Evolutionary conservation across 2,113 vertebrate species (phyloP), one percentile per base, ranked within the genome.

Genomic region (Patagioenas fasciata): DNA sequence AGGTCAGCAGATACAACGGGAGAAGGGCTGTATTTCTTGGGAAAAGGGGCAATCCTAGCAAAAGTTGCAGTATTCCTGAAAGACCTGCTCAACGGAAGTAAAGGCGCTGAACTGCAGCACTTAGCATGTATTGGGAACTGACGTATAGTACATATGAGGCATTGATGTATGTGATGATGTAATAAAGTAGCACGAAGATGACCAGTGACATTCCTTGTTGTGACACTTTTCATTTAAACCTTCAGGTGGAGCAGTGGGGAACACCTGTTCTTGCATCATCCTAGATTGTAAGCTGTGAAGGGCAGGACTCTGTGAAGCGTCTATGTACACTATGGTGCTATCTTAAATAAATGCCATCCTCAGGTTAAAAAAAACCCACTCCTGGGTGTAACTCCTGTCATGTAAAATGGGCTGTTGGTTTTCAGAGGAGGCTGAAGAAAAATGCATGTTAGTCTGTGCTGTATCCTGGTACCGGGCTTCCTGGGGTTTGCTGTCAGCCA

Each of bases 281-380:
- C 62, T 75, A 88, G 44, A 65, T 2, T 79, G 87, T 81, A 54
- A 74, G 53, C 61, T 9, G 3, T 38, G 78, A 64, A 29, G 44
- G 75, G 58, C 75, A 70, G 75, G 67, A n/a, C 71, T 80, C 40
- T 73, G 54, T 67, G 0, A 82, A 60, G 25, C 79, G 66, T 72
- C 58, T 32, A 0, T 38, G 62, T 72, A 61, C 18, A 13, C 70
- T 40, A 1, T 73, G 90, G 66, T 95, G 90, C 90, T 80, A 48
- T 72, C 66, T 77, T n/a, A 79, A 89, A 87, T 80, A 89, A 96
- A 85, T 14, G 5, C n/a, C 54, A 60, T 32, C 15, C 40, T 86
- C 44, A 5, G 16, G 85, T 95, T 14, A 7, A 71, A 72, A 36
- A 74, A 25, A 40, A n/a, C n/a, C 1, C 38, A 65, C 15, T 72